phyloP scores from a whole-genome alignment of 2,888 invertebrate species.

The Monopis laevigella region DNA sequence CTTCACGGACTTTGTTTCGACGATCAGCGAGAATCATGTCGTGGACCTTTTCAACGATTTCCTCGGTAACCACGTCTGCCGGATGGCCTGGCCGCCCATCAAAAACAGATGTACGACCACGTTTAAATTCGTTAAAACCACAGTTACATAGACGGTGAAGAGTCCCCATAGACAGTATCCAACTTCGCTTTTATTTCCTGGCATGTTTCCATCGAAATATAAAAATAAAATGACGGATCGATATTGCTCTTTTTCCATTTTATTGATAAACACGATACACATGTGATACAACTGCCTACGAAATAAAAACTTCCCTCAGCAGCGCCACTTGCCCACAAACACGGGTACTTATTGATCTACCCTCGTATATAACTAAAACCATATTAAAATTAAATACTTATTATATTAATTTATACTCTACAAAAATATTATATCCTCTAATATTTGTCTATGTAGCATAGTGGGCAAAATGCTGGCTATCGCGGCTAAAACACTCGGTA shows the following conservation, averaged over 20 bases:
- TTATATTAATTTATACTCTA: too few relatives aligned
- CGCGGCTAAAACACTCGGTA: too few relatives aligned
- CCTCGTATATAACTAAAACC: too few relatives aligned
- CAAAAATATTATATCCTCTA: too few relatives aligned
- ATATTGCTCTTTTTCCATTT: conserved; percentile 12
- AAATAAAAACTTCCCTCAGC: conserved; percentile 1
- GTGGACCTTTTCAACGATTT: conserved; percentile 11
- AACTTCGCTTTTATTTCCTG: conserved; percentile 11
- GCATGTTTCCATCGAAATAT: conserved; percentile 8
- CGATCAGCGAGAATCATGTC: conserved; percentile 8
- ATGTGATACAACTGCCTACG: not conserved
- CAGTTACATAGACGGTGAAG: conserved; percentile 8
- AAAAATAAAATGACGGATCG: conserved; percentile 9
- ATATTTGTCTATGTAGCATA: too few relatives aligned
- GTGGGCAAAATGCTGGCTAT: too few relatives aligned
- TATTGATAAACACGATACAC: conserved; percentile 4
- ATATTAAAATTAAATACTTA: too few relatives aligned
- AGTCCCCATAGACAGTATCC: conserved; percentile 7
- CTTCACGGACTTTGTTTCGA: conserved; percentile 9
- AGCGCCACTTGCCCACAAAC: conserved; percentile 9
- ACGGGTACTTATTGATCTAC: too few relatives aligned
- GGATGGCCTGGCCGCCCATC: conserved; percentile 11
- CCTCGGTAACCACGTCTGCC: conserved; percentile 11
- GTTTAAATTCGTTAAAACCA: conserved; percentile 9
- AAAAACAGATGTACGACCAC: too few relatives aligned